phyloP scores from a whole-genome alignment of 2,113 vertebrate species.

The Podarcis cretensis region DNA sequence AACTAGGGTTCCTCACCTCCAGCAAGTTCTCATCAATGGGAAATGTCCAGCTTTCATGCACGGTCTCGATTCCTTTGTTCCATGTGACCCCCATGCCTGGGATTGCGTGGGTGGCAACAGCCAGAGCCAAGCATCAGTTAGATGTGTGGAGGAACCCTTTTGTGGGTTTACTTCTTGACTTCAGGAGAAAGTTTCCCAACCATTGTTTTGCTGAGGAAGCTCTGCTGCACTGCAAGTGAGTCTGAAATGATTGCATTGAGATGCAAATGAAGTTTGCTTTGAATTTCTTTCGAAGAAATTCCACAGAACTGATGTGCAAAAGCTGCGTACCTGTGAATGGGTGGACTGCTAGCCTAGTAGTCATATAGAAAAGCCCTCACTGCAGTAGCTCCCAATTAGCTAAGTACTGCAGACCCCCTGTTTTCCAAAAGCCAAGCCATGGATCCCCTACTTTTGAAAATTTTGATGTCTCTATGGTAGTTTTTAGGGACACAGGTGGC shows the following conservation, averaged over 20 bases:
- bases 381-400: too few relatives aligned
- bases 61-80: not conserved
- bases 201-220: not conserved
- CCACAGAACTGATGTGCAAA: not conserved
- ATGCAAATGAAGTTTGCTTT: slow-evolving; percentile 46
- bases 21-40: not conserved
- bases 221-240: not conserved
- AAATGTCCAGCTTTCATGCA: not conserved
- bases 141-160: not conserved
- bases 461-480: too few relatives aligned
- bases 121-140: not conserved
- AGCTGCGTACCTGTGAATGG: too few relatives aligned
- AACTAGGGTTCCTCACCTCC: not conserved
- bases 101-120: not conserved
- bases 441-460: too few relatives aligned
- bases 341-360: not conserved
- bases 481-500: too few relatives aligned
- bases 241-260: slow-evolving; percentile 33
- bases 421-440: too few relatives aligned
- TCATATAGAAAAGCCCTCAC: not conserved
- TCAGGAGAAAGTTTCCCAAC: not conserved
- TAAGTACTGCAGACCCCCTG: too few relatives aligned
- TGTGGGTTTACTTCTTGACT: not conserved
- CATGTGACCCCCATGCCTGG: not conserved
- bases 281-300: slow-evolving; percentile 41